phyloP scores from a whole-genome alignment of 2,888 invertebrate species.

The Cybosia mesomella region DNA sequence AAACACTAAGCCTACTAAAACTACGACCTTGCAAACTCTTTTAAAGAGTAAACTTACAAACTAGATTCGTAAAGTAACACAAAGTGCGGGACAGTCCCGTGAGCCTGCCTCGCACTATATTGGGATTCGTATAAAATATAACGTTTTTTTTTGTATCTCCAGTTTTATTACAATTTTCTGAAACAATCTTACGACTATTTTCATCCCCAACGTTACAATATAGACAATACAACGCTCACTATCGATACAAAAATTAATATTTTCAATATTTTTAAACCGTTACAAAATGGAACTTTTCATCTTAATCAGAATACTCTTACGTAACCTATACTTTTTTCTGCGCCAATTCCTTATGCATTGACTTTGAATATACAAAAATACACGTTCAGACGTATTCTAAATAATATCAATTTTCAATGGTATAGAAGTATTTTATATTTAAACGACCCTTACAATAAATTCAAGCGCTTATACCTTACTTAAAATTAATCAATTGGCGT shows the following conservation, averaged over 20 bases:
- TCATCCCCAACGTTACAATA: conserved; percentile 81
- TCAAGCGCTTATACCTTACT: conserved; percentile 79
- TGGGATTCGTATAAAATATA: conserved; percentile 84
- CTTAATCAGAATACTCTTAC: conserved; percentile 73
- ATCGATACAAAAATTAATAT: conserved; percentile 78
- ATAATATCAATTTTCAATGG: conserved; percentile 77
- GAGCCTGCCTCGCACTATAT: conserved; percentile 65
- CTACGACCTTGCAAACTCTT: conserved; percentile 86
- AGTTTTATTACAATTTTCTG: conserved; percentile 86
- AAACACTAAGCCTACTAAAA: conserved; percentile 87
- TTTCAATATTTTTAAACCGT: conserved; percentile 73
- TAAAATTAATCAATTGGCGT: conserved; percentile 81
- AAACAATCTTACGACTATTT: conserved; percentile 82
- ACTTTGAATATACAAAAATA: conserved; percentile 83
- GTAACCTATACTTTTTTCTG: conserved; percentile 65
- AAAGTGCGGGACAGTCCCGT: conserved; percentile 57
- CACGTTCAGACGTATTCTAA: conserved; percentile 77
- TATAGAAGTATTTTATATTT: conserved; percentile 69
- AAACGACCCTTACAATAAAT: conserved; percentile 74
- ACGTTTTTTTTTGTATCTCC: conserved; percentile 74
- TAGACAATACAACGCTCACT: conserved; percentile 85
- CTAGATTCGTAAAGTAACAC: conserved; percentile 84
- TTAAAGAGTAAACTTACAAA: conserved; percentile 84
- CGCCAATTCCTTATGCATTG: conserved; percentile 85
- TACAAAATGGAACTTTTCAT: conserved; percentile 80